A percentile compares a stretch with the other conserved stretches of the same genome.
Conservation (phyloP, 2,797 vertebrate genomes). For the Peromyscus attwateri region DNA sequence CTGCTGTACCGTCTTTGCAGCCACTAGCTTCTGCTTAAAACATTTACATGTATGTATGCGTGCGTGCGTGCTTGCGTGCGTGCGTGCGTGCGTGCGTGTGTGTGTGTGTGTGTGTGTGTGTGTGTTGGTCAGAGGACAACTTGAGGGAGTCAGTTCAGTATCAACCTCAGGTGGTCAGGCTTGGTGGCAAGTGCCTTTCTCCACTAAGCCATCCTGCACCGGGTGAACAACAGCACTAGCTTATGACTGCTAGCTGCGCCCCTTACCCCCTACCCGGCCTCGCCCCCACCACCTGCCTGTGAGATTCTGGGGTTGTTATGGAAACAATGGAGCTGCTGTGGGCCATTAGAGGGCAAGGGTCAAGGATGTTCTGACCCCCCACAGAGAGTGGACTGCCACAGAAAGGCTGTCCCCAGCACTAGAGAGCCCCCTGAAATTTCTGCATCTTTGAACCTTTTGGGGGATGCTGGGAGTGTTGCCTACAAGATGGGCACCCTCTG, state of each 20-base stretch:
- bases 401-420: fast-evolving
- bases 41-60: background rate
- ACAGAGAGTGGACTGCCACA: fast-evolving
- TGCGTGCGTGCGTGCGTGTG: too few species aligned
- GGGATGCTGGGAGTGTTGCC: background rate
- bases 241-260: background rate
- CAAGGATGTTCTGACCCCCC: fast-evolving
- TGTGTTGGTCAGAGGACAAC: background rate
- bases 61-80: background rate
- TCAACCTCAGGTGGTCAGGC: background rate
- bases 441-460: background rate
- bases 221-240: background rate
- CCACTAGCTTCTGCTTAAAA: background rate
- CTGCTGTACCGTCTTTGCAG: background rate
- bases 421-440: fast-evolving
- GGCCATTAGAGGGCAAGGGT: fast-evolving
- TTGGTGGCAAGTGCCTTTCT: background rate
- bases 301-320: background rate
- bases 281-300: fast-evolving
- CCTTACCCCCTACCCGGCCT: fast-evolving
- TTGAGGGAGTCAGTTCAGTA: background rate
- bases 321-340: fast-evolving
- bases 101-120: background rate
- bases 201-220: background rate
- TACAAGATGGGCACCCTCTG: fast-evolving